phyloP scores from a whole-genome alignment of 2,888 invertebrate genomes.

The Helicoverpa assulta region DNA sequence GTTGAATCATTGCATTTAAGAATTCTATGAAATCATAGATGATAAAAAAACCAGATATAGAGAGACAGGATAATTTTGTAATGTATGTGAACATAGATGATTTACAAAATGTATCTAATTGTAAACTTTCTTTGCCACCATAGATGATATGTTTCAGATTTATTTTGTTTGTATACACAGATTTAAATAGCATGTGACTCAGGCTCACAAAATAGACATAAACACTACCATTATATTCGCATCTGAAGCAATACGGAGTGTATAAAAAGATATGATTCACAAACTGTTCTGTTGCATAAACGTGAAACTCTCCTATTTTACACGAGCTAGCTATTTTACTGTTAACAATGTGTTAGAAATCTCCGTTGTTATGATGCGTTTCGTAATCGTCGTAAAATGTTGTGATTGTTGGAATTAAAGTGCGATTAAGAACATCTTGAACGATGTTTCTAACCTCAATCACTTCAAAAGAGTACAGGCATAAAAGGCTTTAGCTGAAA shows the following conservation, averaged over 20 bases:
- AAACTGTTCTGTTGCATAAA: constrained; percentile 55
- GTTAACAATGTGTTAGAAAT: constrained; percentile 45
- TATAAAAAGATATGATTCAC: constrained; percentile 61
- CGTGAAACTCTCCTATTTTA: constrained; percentile 58
- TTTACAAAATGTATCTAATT: neutral
- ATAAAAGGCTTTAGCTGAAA: neutral
- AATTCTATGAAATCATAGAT: constrained; percentile 15
- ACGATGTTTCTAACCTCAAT: constrained; percentile 25
- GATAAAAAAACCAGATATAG: neutral
- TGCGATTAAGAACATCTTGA: constrained; percentile 49
- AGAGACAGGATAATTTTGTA: neutral
- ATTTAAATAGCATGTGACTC: constrained; percentile 42
- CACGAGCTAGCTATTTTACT: constrained; percentile 40
- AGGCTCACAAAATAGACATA: constrained; percentile 51
- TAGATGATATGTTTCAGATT: constrained; percentile 1
- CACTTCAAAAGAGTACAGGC: constrained; percentile 14
- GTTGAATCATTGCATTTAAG: constrained; percentile 42
- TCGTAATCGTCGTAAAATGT: constrained; percentile 46
- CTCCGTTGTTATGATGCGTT: constrained; percentile 38
- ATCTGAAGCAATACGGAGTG: constrained; percentile 45
- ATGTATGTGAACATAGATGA: neutral
- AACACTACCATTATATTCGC: constrained; percentile 53
- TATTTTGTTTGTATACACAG: constrained; percentile 33
- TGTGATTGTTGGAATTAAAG: constrained; percentile 57
- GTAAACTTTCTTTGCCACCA: neutral